Evolutionary conservation across 2,888 invertebrate species (phyloP).

Genomic region (Xestia sexstrigata): DNA sequence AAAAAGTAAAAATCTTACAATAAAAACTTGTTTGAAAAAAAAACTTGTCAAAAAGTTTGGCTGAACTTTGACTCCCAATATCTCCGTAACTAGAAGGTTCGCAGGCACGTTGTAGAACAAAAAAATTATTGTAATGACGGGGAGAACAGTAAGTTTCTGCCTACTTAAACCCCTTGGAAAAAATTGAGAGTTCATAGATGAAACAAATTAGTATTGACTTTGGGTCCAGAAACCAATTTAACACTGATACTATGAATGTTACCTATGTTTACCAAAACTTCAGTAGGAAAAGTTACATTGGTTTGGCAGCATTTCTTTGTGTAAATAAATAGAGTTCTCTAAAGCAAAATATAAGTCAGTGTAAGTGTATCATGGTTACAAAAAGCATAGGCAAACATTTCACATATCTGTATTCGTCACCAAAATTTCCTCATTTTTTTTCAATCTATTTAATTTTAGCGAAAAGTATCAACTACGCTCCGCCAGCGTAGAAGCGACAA

Average conservation of each 20-base stretch:
- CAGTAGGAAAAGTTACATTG: background rate
- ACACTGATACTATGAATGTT: background rate
- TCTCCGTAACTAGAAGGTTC: too few relatives aligned
- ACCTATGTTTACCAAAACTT: background rate
- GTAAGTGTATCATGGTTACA: too few relatives aligned
- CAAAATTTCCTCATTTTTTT: background rate
- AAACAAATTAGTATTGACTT: too few relatives aligned
- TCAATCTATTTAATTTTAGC: background rate
- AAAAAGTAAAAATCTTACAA: too few relatives aligned
- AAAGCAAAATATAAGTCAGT: background rate
- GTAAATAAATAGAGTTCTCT: background rate
- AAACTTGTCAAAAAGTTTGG: too few relatives aligned
- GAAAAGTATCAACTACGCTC: conserved; percentile 75
- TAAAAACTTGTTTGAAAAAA: too few relatives aligned
- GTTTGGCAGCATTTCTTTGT: rapidly evolving
- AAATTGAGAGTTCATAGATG: too few relatives aligned
- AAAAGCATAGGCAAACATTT: background rate
- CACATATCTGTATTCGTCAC: background rate
- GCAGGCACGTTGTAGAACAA: too few relatives aligned
- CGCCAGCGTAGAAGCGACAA: conserved; percentile 74
- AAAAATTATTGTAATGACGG: too few relatives aligned
- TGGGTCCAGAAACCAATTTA: background rate
- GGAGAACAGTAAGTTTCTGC: too few relatives aligned
- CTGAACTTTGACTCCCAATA: too few relatives aligned
- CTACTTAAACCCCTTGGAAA: too few relatives aligned